Evolutionary conservation across 2,888 invertebrate genomes (phyloP).

Genomic region (Drosophila subsilvestris): DNA sequence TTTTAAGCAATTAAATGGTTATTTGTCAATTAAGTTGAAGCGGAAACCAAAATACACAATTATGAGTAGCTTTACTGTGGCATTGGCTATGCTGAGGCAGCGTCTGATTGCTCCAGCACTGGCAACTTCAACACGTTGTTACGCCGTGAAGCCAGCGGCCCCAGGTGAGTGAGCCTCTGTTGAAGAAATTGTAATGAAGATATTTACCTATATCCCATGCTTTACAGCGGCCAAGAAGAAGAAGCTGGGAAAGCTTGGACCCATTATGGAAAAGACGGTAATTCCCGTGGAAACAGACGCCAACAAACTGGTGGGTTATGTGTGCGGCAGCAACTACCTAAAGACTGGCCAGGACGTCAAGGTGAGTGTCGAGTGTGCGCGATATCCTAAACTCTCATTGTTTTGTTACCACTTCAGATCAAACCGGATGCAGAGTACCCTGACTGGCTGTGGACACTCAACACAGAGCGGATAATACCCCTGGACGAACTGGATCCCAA

Average conservation of each 20-base stretch:
- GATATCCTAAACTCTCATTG: background rate
- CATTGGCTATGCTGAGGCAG: constrained; percentile 51
- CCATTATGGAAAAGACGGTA: constrained; percentile 88
- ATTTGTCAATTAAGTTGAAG: constrained; percentile 3
- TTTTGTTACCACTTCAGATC: constrained; percentile 76
- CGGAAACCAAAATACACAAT: background rate
- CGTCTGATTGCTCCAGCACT: constrained; percentile 24
- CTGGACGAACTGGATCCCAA: constrained; percentile 91
- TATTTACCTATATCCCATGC: background rate
- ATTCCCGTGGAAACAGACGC: constrained; percentile 94
- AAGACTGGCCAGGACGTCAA: constrained; percentile 92
- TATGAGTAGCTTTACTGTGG: constrained; percentile 51
- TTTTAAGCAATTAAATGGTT: background rate
- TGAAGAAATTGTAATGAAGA: constrained; percentile 10
- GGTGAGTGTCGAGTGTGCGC: constrained; percentile 76
- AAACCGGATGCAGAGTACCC: constrained; percentile 94
- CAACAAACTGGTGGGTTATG: constrained; percentile 89
- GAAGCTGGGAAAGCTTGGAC: constrained; percentile 87
- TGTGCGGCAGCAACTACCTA: constrained; percentile 94
- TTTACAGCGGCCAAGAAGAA: constrained; percentile 85
- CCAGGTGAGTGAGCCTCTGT: constrained; percentile 65
- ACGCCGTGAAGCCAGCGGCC: constrained; percentile 69
- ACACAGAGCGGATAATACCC: constrained; percentile 87
- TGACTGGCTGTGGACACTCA: constrained; percentile 94
- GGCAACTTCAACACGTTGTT: constrained; percentile 46